phyloP scores from a whole-genome alignment of 2,888 invertebrate genomes.

The Peribatodes rhomboidaria region DNA sequence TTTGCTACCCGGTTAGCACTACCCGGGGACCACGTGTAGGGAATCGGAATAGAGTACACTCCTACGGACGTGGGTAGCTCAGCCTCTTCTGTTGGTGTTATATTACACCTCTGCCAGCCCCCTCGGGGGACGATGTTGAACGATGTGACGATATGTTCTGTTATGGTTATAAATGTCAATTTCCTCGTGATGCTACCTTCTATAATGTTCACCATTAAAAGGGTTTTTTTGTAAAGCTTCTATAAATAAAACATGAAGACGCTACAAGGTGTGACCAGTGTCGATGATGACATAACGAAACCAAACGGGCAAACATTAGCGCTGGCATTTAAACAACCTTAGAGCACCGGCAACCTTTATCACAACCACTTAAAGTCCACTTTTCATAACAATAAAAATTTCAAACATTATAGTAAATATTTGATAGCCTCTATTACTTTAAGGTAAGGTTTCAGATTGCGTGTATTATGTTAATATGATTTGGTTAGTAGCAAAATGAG shows the following conservation, averaged over 20 bases:
- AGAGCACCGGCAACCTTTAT: constrained; percentile 32
- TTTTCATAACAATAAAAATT: constrained; percentile 16
- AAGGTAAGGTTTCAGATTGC: not conserved
- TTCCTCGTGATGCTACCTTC: not conserved
- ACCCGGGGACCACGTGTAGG: too few species aligned
- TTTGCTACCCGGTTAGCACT: too few species aligned
- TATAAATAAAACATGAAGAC: constrained; percentile 40
- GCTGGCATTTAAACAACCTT: constrained; percentile 45
- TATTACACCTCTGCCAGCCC: too few species aligned
- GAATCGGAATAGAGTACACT: too few species aligned
- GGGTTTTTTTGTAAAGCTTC: not conserved
- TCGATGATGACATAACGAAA: constrained; percentile 56
- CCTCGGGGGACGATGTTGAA: too few species aligned
- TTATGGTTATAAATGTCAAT: not conserved
- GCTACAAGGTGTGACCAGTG: constrained; percentile 52
- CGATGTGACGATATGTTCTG: too few species aligned
- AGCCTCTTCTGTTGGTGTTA: too few species aligned
- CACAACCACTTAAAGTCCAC: constrained; percentile 31
- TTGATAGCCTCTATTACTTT: constrained; percentile 13
- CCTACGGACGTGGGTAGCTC: too few species aligned
- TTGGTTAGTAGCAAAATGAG: constrained; percentile 1
- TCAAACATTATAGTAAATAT: constrained; percentile 12
- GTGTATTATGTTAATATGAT: not conserved
- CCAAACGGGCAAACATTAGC: constrained; percentile 43
- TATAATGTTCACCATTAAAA: not conserved